Percentiles rank a stretch among this genome's conserved stretches.
phyloP scores from a whole-genome alignment of 2,888 invertebrate genomes.

The Empis livida region DNA sequence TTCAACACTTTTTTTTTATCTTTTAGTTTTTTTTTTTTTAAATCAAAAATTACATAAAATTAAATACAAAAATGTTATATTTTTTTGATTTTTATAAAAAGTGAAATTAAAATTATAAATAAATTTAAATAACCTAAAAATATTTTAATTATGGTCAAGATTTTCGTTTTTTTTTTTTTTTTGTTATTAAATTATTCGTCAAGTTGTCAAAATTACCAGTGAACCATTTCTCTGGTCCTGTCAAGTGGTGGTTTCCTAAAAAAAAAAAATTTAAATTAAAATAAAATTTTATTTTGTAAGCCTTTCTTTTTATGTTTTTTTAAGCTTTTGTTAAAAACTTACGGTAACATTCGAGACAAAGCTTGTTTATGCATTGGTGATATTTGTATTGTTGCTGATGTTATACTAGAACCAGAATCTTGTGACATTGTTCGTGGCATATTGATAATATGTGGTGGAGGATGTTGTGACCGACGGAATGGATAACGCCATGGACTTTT shows the following conservation, averaged over 20 bases:
- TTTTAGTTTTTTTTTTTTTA: neutral
- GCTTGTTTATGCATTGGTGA: slow-evolving; percentile 34
- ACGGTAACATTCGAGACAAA: slow-evolving; percentile 34
- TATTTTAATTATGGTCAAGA: neutral
- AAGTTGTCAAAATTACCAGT: slow-evolving; percentile 26
- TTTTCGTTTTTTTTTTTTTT: no score
- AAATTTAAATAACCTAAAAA: neutral
- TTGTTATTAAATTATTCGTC: neutral
- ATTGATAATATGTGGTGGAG: slow-evolving; percentile 29
- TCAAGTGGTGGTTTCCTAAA: slow-evolving; percentile 33
- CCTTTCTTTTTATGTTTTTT: no score
- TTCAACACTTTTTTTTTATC: neutral
- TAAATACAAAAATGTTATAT: neutral
- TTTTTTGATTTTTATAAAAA: neutral
- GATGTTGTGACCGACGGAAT: slow-evolving; percentile 33
- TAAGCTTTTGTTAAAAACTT: slow-evolving; percentile 7
- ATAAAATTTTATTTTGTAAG: no score
- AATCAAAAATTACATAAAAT: neutral
- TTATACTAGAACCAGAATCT: slow-evolving; percentile 47
- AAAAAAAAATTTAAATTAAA: slow-evolving; percentile 3
- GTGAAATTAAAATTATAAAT: neutral
- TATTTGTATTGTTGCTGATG: slow-evolving; percentile 39
- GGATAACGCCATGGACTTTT: slow-evolving; percentile 69
- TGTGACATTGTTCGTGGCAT: slow-evolving; percentile 44
- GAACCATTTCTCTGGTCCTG: slow-evolving; percentile 31